phyloP scores from a whole-genome alignment of 1,140 invertebrate species.

The Colletes latitarsis region DNA sequence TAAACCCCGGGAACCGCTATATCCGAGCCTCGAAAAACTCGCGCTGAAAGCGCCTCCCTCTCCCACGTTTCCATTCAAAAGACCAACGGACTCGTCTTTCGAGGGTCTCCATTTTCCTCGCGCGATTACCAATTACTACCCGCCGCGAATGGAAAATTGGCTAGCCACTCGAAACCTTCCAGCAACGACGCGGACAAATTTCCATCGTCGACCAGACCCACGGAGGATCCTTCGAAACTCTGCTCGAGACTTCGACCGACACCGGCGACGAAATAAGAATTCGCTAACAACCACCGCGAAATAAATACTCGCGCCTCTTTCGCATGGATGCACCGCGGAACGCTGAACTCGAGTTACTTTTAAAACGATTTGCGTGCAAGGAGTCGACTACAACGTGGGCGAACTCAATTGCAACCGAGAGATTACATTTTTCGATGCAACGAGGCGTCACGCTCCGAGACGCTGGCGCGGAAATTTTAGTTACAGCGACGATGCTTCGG shows the following conservation, averaged over 20 bases:
- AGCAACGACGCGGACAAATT: too few species aligned
- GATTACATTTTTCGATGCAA: neutral
- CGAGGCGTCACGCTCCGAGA: neutral
- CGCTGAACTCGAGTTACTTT: too few species aligned
- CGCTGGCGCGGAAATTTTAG: neutral
- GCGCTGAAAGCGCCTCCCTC: neutral
- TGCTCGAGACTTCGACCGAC: neutral
- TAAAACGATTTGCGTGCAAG: neutral
- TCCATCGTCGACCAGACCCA: neutral
- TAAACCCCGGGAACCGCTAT: neutral
- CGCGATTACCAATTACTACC: constrained; percentile 6
- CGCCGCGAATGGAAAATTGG: neutral
- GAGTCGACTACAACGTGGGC: too few species aligned
- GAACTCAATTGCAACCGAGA: neutral
- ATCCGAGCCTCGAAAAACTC: neutral
- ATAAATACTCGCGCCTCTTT: too few species aligned
- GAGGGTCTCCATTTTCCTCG: neutral
- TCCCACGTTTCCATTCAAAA: neutral
- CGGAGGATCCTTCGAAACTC: neutral
- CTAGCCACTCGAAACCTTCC: neutral
- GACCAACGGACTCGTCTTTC: neutral
- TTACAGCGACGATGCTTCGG: neutral
- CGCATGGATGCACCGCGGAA: too few species aligned
- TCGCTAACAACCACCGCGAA: too few species aligned
- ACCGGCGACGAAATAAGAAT: too few species aligned